These are phyloP conservation scores for Girardia tigrina DNA, from an alignment of 2,888 invertebrate species.

Conservation along the genomic window DNA sequence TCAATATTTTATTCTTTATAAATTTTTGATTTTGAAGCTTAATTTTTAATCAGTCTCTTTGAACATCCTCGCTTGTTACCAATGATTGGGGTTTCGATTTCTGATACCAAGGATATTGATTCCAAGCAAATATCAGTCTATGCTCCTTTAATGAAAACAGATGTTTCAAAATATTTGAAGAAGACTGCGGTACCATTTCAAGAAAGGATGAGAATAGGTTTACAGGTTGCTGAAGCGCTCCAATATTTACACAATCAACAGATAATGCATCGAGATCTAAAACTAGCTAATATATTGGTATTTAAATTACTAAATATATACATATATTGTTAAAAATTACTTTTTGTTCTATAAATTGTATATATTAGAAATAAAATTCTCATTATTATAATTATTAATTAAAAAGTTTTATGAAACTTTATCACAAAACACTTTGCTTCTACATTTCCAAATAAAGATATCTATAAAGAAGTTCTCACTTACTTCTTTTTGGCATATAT, in stretches of 20 bases:
- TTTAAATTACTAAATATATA: too few relatives aligned
- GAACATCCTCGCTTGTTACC: conserved; percentile 20
- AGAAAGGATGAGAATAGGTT: not conserved
- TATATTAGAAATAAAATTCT: too few relatives aligned
- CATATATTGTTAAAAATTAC: too few relatives aligned
- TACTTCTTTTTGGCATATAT: too few relatives aligned
- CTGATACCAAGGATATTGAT: not conserved
- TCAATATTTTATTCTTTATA: not conserved
- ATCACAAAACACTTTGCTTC: too few relatives aligned
- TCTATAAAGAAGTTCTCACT: too few relatives aligned
- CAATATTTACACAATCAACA: conserved; percentile 18
- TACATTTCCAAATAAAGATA: too few relatives aligned
- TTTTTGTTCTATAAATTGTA: too few relatives aligned
- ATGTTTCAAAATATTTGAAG: not conserved
- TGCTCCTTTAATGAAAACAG: conserved; percentile 8
- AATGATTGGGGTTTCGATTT: not conserved
- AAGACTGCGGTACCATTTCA: not conserved
- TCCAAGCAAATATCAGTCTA: not conserved
- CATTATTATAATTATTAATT: too few relatives aligned
- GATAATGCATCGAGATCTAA: conserved; percentile 27
- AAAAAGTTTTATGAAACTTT: too few relatives aligned
- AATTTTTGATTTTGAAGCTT: not conserved
- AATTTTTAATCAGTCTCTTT: not conserved
- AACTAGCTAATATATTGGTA: conserved; percentile 26
- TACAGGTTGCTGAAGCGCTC: not conserved